Conservation (phyloP, 2,797 vertebrate genomes). For the Aldrovandia affinis region DNA sequence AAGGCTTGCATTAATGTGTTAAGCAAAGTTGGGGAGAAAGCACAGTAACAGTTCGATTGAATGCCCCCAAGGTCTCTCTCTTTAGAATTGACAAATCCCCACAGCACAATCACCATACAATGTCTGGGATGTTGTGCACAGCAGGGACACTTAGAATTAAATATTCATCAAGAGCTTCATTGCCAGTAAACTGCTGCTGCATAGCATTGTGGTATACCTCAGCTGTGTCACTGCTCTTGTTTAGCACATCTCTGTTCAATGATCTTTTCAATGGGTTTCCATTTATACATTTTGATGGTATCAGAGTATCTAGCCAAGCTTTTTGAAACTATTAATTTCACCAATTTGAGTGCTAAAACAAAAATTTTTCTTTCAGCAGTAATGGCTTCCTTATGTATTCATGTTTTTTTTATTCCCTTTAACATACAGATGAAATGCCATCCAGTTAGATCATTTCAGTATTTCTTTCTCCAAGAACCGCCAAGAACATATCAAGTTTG, state of each 20-base stretch:
- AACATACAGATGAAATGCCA: no score
- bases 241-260: neutral
- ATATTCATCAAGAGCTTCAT: slow-evolving; percentile 10
- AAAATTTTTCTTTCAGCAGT: neutral
- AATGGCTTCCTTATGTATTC: no score
- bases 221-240: neutral
- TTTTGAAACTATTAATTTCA: neutral
- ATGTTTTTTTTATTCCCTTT: neutral
- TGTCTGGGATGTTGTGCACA: neutral
- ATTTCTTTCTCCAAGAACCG: no score
- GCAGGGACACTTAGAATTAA: neutral
- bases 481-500: no score
- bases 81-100: slow-evolving; percentile 10
- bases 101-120: neutral
- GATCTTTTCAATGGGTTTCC: neutral
- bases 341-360: neutral
- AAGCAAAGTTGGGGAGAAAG: neutral
- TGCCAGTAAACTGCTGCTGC: neutral
- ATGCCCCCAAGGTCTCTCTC: neutral
- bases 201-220: neutral
- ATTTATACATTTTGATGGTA: neutral
- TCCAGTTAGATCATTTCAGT: no score
- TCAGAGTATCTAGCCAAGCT: neutral
- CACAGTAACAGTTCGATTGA: neutral
- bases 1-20: neutral